A percentile compares a stretch with the other conserved stretches of the same genome.
Conservation (phyloP, 2,113 vertebrate species). For the Mesoclemmys tuberculata region DNA sequence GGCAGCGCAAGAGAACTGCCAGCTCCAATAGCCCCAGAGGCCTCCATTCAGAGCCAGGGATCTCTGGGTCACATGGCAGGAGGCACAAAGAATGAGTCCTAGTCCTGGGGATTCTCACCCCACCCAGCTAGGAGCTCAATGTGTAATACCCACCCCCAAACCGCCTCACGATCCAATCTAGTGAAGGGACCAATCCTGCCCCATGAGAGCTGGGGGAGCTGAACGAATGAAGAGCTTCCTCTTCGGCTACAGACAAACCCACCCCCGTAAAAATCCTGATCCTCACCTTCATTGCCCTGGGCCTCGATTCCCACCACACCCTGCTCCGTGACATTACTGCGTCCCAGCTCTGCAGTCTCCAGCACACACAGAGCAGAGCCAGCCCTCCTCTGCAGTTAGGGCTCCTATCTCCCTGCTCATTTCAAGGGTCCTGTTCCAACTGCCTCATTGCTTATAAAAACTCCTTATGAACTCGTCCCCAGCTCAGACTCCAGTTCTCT, state of each 20-base stretch:
- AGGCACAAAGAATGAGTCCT: neutral
- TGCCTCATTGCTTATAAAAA: neutral
- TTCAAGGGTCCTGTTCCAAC: neutral
- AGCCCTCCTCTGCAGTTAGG: neutral
- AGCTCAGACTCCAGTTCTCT: neutral
- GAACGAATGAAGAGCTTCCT: neutral
- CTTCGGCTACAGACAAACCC: neutral
- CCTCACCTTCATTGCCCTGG: neutral
- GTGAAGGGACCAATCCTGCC: neutral
- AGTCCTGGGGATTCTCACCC: neutral
- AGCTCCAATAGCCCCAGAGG: neutral
- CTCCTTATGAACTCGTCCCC: neutral
- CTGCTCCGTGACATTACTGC: neutral
- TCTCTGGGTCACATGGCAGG: neutral
- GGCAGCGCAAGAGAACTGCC: neutral
- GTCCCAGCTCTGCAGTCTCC: neutral
- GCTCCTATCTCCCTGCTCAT: neutral
- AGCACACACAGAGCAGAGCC: neutral
- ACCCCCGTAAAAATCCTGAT: neutral
- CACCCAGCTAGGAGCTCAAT: neutral
- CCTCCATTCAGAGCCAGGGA: neutral
- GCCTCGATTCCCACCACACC: neutral
- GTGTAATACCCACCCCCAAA: neutral
- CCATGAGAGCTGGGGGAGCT: too few species aligned
- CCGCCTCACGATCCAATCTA: neutral